Percentiles rank a stretch among this genome's conserved stretches.
phyloP scores from a whole-genome alignment of 2,797 vertebrate species.

The Adelosebastes latens region DNA sequence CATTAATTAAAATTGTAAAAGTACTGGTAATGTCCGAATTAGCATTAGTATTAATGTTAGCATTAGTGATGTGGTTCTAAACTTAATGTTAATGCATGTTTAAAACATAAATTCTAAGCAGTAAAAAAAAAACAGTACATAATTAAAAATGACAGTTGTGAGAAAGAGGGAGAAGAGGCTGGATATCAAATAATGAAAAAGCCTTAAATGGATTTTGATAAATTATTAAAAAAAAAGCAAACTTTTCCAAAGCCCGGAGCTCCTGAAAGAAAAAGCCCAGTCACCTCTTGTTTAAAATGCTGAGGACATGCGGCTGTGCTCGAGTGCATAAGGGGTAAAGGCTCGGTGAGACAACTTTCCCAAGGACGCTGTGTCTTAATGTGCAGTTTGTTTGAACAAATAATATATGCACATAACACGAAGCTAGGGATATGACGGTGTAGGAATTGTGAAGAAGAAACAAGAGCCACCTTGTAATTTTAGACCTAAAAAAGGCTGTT shows the following conservation, averaged over 20 bases:
- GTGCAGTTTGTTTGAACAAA: slow-evolving; percentile 27
- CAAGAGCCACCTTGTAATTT: neutral
- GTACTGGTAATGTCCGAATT: neutral
- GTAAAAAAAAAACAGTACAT: neutral
- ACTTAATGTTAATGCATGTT: neutral
- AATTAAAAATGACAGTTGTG: neutral
- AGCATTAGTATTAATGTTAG: neutral
- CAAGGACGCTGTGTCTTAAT: slow-evolving; percentile 24
- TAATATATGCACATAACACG: slow-evolving; percentile 4
- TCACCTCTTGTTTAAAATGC: slow-evolving; percentile 33
- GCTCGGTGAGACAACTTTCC: slow-evolving; percentile 14
- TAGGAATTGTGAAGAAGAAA: neutral
- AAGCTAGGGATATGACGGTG: neutral
- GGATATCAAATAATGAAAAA: slow-evolving; percentile 36
- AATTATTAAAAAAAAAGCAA: slow-evolving; percentile 15
- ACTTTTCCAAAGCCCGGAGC: neutral
- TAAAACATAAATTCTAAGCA: neutral
- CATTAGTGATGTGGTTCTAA: neutral
- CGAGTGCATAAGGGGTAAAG: neutral
- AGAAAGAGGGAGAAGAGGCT: neutral
- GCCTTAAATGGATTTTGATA: slow-evolving; percentile 18
- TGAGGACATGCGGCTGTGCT: slow-evolving; percentile 12
- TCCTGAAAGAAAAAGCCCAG: slow-evolving; percentile 24
- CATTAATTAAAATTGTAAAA: neutral
- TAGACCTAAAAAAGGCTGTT: slow-evolving; percentile 17